Conservation (phyloP, 2,888 invertebrate species). For the Caenorhabditis sinica region DNA sequence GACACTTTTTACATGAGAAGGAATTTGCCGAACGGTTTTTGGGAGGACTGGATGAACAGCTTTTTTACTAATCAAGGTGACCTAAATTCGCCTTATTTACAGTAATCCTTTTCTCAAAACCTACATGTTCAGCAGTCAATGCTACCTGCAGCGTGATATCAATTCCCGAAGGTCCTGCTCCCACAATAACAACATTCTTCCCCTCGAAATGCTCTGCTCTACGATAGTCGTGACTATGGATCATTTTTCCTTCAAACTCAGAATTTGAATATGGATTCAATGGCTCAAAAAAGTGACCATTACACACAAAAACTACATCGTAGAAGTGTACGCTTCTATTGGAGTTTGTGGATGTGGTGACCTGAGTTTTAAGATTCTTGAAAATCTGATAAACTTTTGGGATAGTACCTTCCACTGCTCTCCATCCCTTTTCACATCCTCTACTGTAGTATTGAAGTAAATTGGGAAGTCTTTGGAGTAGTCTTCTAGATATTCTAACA, state of each 20-base stretch:
- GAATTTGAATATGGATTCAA: constrained; percentile 64
- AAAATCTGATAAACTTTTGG: background rate
- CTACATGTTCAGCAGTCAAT: constrained; percentile 28
- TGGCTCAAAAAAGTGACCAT: constrained; percentile 86
- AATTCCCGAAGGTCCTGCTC: constrained; percentile 92
- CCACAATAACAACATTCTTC: constrained; percentile 89
- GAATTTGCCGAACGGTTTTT: constrained; percentile 59
- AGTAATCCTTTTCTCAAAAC: constrained; percentile 1
- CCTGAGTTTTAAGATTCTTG: constrained; percentile 2
- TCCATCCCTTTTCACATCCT: constrained; percentile 48
- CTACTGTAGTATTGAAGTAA: constrained; percentile 68
- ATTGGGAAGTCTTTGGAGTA: constrained; percentile 69
- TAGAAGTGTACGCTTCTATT: constrained; percentile 78
- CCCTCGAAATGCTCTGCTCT: constrained; percentile 88
- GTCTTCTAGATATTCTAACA: constrained; percentile 72
- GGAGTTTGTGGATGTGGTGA: background rate
- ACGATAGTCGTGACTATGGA: constrained; percentile 93
- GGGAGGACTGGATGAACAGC: constrained; percentile 81
- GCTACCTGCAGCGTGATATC: constrained; percentile 88
- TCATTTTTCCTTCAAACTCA: constrained; percentile 85
- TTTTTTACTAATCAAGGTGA: constrained; percentile 69
- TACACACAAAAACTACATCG: constrained; percentile 91
- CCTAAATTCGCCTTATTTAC: constrained; percentile 53
- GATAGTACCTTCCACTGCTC: constrained; percentile 37
- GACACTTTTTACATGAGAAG: constrained; percentile 75